A percentile compares a stretch with the other conserved stretches of the same genome.
phyloP scores from a whole-genome alignment of 2,888 invertebrate species.

The Biston betularia region DNA sequence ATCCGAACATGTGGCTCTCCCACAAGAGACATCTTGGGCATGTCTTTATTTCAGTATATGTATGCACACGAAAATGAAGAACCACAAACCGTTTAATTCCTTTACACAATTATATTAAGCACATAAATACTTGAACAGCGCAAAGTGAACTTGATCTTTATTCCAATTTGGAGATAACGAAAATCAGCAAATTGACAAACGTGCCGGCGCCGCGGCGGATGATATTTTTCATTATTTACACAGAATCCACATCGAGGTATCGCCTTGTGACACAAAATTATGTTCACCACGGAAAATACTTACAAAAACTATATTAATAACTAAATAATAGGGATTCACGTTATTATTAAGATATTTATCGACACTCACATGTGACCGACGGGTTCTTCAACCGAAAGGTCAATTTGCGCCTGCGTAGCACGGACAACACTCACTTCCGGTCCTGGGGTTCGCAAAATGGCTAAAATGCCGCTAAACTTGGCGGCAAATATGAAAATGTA shows the following conservation, averaged over 20 bases:
- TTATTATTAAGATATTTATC: constrained; percentile 86
- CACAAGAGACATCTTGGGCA: constrained; percentile 74
- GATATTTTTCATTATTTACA: constrained; percentile 73
- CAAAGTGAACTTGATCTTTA: constrained; percentile 62
- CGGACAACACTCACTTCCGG: constrained; percentile 86
- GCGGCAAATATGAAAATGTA: constrained; percentile 69
- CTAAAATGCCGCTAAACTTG: constrained; percentile 64
- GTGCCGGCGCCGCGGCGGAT: constrained; percentile 80
- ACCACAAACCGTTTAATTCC: constrained; percentile 59
- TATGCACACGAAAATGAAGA: constrained; percentile 59
- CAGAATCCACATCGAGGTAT: constrained; percentile 73
- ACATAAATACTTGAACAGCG: constrained; percentile 51
- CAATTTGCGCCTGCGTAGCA: constrained; percentile 90
- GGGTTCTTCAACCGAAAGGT: constrained; percentile 95
- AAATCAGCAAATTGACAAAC: constrained; percentile 80
- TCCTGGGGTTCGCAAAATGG: constrained; percentile 83
- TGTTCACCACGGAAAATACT: constrained; percentile 81
- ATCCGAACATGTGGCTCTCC: constrained; percentile 79
- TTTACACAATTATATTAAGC: constrained; percentile 56
- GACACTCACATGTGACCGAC: constrained; percentile 96
- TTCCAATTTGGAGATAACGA: constrained; percentile 62
- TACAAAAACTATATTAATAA: constrained; percentile 79
- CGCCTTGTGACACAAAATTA: constrained; percentile 72
- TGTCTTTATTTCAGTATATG: constrained; percentile 57
- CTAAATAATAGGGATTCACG: constrained; percentile 77